A percentile compares a stretch with the other conserved stretches of the same genome.
Conservation (phyloP, 1,140 invertebrate species). For the Eufriesea mexicana region DNA sequence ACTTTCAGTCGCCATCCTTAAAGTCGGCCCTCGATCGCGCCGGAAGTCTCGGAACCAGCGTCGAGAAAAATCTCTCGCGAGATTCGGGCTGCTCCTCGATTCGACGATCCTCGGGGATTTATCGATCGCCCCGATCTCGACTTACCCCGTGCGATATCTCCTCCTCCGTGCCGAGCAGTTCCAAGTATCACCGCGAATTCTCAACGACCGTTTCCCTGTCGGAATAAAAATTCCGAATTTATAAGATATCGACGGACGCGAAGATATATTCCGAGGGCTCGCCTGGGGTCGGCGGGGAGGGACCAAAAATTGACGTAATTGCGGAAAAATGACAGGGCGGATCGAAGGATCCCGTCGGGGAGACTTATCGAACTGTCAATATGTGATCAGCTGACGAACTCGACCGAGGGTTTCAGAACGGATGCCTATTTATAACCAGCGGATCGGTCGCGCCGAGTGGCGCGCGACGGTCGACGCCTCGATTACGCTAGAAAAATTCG, state of each 20-base stretch:
- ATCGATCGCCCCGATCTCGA: not conserved
- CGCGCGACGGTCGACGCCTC: slow-evolving; percentile 25
- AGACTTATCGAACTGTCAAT: slow-evolving; percentile 78
- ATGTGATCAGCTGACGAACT: slow-evolving; percentile 78
- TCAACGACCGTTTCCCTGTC: too few species aligned
- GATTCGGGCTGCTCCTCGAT: too few species aligned
- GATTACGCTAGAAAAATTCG: slow-evolving; percentile 12
- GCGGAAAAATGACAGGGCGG: slow-evolving; percentile 29
- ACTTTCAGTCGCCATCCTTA: slow-evolving; percentile 43
- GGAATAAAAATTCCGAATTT: too few species aligned
- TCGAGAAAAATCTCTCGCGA: not conserved
- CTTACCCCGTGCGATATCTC: too few species aligned
- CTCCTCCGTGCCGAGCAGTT: too few species aligned
- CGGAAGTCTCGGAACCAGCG: not conserved
- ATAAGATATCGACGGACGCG: too few species aligned
- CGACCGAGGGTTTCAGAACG: slow-evolving; percentile 48
- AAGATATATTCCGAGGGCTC: not conserved
- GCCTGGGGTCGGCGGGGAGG: not conserved
- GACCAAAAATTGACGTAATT: slow-evolving; percentile 43
- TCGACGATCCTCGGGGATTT: not conserved
- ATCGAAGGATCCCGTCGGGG: slow-evolving; percentile 45
- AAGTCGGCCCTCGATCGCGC: slow-evolving; percentile 32
- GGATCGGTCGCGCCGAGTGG: slow-evolving; percentile 7
- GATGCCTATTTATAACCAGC: slow-evolving; percentile 70
- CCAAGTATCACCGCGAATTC: too few species aligned